A percentile compares a stretch with the other conserved stretches of the same genome.
Conservation (phyloP, 2,888 invertebrate genomes). For the Allolobophora icterica region DNA sequence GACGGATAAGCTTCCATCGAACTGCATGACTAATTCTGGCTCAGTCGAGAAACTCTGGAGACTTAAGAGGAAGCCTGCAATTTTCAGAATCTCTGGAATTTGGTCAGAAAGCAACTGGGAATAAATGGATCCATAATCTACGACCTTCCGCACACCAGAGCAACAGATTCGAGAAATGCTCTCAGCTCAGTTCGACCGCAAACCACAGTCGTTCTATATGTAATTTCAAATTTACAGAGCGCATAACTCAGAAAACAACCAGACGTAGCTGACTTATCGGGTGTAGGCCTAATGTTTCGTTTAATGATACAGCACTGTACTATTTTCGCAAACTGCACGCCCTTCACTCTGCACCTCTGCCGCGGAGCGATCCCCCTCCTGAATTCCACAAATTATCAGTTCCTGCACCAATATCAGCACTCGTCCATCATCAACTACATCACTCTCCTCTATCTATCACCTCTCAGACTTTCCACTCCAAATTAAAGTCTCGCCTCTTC, state of each 20-base stretch:
- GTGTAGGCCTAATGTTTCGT: neutral
- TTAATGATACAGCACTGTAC: neutral
- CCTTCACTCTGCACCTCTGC: too few relatives aligned
- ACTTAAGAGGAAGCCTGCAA: neutral
- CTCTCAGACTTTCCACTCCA: too few relatives aligned
- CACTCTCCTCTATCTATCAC: too few relatives aligned
- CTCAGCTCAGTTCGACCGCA: too few relatives aligned
- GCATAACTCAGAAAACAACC: neutral
- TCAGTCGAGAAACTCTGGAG: neutral
- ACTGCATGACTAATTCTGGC: neutral
- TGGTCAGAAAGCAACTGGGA: neutral
- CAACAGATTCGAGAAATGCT: too few relatives aligned
- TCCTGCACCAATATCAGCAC: too few relatives aligned
- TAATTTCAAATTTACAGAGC: neutral
- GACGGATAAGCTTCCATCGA: neutral
- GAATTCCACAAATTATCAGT: too few relatives aligned
- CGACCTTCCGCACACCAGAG: too few relatives aligned
- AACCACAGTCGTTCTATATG: neutral
- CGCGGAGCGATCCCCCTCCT: too few relatives aligned
- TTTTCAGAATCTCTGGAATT: constrained; percentile 17
- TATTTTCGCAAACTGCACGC: neutral
- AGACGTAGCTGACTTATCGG: neutral
- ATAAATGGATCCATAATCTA: neutral
- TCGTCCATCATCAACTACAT: too few relatives aligned
- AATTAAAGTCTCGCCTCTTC: too few relatives aligned